Conservation (phyloP, 1,140 invertebrate genomes). For the Brachionus asplanchnoidis region DNA sequence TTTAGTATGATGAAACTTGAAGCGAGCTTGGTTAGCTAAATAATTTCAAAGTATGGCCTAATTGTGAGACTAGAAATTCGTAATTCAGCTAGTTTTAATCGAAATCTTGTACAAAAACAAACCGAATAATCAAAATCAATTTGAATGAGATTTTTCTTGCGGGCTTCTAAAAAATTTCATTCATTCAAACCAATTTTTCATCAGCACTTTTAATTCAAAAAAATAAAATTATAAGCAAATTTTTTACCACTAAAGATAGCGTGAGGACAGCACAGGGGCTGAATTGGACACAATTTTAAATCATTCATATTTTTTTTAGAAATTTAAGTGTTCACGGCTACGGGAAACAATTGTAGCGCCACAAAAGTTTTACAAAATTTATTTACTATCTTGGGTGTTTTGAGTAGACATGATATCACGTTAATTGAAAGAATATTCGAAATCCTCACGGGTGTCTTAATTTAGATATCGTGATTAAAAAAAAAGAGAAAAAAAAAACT, state of each 20-base stretch:
- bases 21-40: constrained; percentile 1
- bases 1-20: constrained; percentile 20
- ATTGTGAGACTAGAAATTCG: neutral
- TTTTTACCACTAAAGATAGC: neutral
- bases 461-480: neutral
- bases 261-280: neutral
- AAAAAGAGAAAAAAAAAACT: neutral
- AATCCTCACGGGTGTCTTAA: neutral
- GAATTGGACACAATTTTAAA: neutral
- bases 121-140: neutral
- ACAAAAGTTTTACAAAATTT: neutral
- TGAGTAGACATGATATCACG: neutral
- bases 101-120: neutral
- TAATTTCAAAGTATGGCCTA: neutral
- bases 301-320: neutral
- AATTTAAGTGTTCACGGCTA: neutral
- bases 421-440: neutral
- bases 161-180: neutral
- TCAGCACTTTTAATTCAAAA: neutral
- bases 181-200: neutral
- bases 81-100: neutral
- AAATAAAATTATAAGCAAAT: neutral
- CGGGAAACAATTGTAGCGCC: neutral
- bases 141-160: neutral
- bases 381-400: neutral